Evolutionary conservation across 2,113 vertebrate genomes (phyloP), one percentile per base, ranked within the genome.

Genomic region (Phalacrocorax brasilianus): DNA sequence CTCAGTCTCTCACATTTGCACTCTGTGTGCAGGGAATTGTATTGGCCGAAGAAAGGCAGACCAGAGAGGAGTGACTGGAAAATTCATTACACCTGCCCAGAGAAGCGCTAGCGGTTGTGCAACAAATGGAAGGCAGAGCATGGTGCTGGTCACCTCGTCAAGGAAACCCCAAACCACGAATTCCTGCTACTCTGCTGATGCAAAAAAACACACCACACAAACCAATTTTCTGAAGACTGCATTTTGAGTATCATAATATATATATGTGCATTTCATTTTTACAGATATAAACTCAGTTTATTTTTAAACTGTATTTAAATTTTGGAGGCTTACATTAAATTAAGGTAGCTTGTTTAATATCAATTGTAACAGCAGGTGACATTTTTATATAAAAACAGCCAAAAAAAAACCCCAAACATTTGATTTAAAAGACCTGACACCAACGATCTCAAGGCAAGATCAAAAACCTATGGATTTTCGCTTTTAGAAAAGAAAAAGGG

Each of bases 171-270:
- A 95, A 81, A 94, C 81, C 92, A 93, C 14, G 3, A 61, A 91
- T 68, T 95, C 53, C 81, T 95, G 87, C 93, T 93, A 67, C 72
- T 86, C 91, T 97, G 90, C 91, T 96, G 96, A 97, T 91, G 89
- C 88, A 98, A 98, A 98, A 91, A 98, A 98, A 14, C 98, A 97
- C 98, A 98, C 97, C 97, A 98, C 97, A 97, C 97, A 97, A 97
- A 95, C 94, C 94, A 95, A 97, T 98, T 98, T 98, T 98, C 97
- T 97, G 97, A 98, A 98, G 97, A 97, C 95, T 97, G 97, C 98
- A 98, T 98, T 98, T 98, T 97, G 98, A 98, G 97, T 98, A 98
- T 97, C 97, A 97, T 97, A 98, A 97, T 98, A 97, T 97, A 97
- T 97, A 97, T 96, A 97, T 98, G 98, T 98, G 98, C 97, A 98